phyloP scores from a whole-genome alignment of 2,113 vertebrate species.

The Catharus fuscescens region DNA sequence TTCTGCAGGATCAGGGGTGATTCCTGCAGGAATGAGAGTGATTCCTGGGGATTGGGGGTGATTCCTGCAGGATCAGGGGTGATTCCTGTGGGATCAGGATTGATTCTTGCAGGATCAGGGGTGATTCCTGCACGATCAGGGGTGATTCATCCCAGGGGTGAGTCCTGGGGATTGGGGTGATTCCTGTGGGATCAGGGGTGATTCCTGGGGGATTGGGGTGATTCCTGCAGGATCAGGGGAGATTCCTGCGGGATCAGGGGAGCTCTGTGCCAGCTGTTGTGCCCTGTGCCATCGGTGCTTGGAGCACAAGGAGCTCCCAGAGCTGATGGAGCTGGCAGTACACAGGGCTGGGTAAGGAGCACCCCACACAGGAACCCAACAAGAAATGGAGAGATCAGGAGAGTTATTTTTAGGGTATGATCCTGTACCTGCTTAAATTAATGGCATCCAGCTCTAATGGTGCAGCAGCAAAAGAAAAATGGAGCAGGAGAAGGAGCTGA shows the following conservation, averaged over 20 bases:
- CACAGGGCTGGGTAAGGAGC: rapidly evolving
- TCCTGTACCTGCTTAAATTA: conserved; percentile 51
- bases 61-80: too few species aligned
- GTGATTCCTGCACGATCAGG: not conserved
- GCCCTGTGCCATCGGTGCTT: rapidly evolving
- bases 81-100: too few species aligned
- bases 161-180: not conserved
- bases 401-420: conserved; percentile 51
- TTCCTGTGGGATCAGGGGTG: not conserved
- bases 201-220: not conserved
- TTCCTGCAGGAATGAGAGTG: not conserved
- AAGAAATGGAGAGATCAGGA: conserved; percentile 36
- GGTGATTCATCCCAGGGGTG: not conserved
- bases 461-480: conserved; percentile 52
- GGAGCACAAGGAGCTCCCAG: not conserved
- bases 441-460: conserved; percentile 47
- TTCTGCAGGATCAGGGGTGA: too few species aligned
- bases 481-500: conserved; percentile 48
- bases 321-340: rapidly evolving
- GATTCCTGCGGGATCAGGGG: rapidly evolving
- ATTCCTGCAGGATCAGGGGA: not conserved
- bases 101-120: not conserved
- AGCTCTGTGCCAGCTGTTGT: not conserved
- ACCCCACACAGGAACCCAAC: rapidly evolving
- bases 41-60: too few species aligned